A percentile compares a stretch with the other conserved stretches of the same genome.
Evolutionary conservation across 2,797 vertebrate species (phyloP).

Genomic region (Novumbra hubbsi): DNA sequence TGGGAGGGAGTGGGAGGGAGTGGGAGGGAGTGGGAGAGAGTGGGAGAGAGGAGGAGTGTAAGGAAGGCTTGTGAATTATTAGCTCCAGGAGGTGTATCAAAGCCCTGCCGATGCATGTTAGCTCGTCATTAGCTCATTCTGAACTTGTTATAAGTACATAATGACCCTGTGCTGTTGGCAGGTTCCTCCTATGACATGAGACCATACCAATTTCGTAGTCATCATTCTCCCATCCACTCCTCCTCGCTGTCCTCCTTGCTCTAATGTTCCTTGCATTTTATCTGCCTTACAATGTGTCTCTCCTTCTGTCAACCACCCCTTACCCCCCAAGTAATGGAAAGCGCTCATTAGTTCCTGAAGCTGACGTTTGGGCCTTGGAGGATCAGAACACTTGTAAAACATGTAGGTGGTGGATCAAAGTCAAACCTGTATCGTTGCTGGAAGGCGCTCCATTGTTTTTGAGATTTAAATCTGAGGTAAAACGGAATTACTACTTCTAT

Average conservation of each 20-base stretch:
- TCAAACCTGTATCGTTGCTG: not conserved
- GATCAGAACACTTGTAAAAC: not conserved
- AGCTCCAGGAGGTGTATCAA: not conserved
- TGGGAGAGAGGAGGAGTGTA: not conserved
- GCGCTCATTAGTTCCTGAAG: not conserved
- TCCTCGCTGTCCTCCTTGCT: not conserved
- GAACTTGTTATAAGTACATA: not conserved
- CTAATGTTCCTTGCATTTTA: not conserved
- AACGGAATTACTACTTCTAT: no score
- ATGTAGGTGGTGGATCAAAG: not conserved
- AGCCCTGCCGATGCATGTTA: not conserved
- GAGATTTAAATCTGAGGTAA: no score
- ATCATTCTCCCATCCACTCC: not conserved
- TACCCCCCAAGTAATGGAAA: not conserved
- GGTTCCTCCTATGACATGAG: not conserved
- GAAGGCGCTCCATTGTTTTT: no score
- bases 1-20: not conserved
- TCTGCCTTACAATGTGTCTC: not conserved
- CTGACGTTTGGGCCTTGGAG: not conserved
- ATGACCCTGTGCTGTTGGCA: not conserved
- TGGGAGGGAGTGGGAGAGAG: not conserved
- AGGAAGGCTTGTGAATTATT: not conserved
- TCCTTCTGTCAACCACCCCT: not conserved
- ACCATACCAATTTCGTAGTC: not conserved
- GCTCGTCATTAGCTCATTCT: not conserved